Base-by-base conservation (phyloP, 1,140 invertebrate genomes). In the Trigoniulus corallinus region DNA sequence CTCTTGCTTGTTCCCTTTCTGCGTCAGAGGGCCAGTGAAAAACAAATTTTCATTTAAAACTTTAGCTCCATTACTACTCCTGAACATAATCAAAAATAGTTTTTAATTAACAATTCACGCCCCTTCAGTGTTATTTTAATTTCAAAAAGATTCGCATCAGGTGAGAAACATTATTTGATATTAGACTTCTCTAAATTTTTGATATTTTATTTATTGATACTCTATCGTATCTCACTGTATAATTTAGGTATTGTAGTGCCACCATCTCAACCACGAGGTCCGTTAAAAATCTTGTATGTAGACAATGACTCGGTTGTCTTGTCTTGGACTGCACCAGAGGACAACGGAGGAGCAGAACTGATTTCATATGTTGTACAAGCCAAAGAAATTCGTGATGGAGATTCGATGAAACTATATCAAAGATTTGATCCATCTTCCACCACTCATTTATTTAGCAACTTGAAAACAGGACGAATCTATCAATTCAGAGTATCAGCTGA, bases 401-500 rank as follows among this genome's bases (percentile, higher is more conserved):
- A 41, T 26, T 18, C 37, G 3, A 27, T 37, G 21, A 50, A 57
- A 53, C 29, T 48, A 53, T 26, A 41, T 53, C 37, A 41, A 58
- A 29, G 29, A 53, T 20, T 51, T 59, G 29, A 50, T 55, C 4
- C 48, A 53, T 44, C 52, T 10, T 37, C 44, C 34, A 58, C 54
- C 2, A 53, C 34, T 2, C 48, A 45, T 29, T 15, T 53, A 0
- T 24, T 77, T 39, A 65, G 67, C 48, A 67, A 65, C 23, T 64
- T 77, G 37, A 64, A 71, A 49, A 65, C 71, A 18, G 71, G 73
- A 50, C 59, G 66, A 25, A 61, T 68, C 25, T 78, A 78, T 54
- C 71, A 73, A 54, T 78, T 78, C 63, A 57, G 74, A 27, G 68
- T 78, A 2, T 68, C 72, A 56, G 76, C 76, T 48, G 70, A 74